Evolutionary conservation across 2,797 vertebrate genomes (phyloP), one percentile per base, ranked within the genome.

Genomic region (Clarias fuscus): DNA sequence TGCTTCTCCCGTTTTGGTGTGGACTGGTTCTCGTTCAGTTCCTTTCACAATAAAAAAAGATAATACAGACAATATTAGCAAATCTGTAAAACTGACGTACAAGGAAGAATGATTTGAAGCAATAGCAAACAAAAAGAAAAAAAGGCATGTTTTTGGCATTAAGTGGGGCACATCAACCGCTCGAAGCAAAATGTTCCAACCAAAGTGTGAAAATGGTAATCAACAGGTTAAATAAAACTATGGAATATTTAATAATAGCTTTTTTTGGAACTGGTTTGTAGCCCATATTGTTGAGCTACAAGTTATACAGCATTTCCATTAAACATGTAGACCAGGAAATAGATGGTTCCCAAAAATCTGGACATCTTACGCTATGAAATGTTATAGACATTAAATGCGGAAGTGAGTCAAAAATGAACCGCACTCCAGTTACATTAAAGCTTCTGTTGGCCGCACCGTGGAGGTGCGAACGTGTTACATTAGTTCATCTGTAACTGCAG

Each of bases 1-100:
- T 97, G 97, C 88, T 98, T 98, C 94, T 98, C 97, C 27, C 97
- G 93, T 92, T 98, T 98, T 27, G 97, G 97, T 0, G 97, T 98
- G 20, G 97, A 97, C 93, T 97, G 97, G 92, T 98, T 98, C 93
- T 98, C 97, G 59, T 97, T 97, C 75, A 98, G 95, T 85, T 98
- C 97, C 97, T 98, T 53, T 71, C 10, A 18, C 27, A 64, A 56
- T 10, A 7, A n/a, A 81, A 65, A 17, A 4, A 10, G 13, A 65
- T 0, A 82, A 53, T 43, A 82, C 61, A 40, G 22, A 80, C 14
- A 30, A 11, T 10, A 48, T 14, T 67, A 53, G 40, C 18, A 53
- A 5, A 53, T 53, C 48, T 53, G n/a, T 4, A 20, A 67, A 67
- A n/a, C 40, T 65, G n/a, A 43, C 1, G 27, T 65, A 48, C 24